These are phyloP conservation scores for Chaetodon auriga DNA, from an alignment of 2,113 vertebrate species.

Conservation along the genomic window DNA sequence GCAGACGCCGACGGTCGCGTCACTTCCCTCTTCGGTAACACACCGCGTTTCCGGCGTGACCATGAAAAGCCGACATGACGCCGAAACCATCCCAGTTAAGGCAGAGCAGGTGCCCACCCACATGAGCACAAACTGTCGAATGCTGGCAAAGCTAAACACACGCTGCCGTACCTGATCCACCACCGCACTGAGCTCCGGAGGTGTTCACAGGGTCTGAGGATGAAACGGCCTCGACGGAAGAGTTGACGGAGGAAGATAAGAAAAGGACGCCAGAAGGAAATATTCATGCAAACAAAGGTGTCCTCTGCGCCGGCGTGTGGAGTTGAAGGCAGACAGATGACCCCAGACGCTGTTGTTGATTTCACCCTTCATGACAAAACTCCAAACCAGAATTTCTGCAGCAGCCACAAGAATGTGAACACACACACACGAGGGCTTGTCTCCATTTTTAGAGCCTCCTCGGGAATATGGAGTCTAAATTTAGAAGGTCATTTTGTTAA, in stretches of 20 bases:
- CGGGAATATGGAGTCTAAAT: slow-evolving; percentile 64
- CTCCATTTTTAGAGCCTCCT: slow-evolving; percentile 72
- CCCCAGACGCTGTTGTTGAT: not conserved
- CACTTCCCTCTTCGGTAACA: slow-evolving; percentile 24
- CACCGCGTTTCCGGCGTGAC: slow-evolving; percentile 6
- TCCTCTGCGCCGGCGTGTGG: not conserved
- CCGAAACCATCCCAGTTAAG: slow-evolving; percentile 2
- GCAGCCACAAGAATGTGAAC: slow-evolving; percentile 38
- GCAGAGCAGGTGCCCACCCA: slow-evolving; percentile 22
- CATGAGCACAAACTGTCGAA: slow-evolving; percentile 7
- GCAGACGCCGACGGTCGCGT: not conserved
- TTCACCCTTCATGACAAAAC: slow-evolving; percentile 23
- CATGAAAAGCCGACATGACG: not conserved
- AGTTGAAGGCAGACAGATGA: not conserved
- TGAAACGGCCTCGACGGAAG: not conserved
- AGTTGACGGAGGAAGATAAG: not conserved
- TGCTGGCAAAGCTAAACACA: not conserved
- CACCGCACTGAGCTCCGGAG: not conserved
- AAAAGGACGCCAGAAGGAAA: slow-evolving; percentile 2
- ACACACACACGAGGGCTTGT: not conserved
- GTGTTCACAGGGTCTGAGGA: not conserved
- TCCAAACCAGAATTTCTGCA: slow-evolving; percentile 29
- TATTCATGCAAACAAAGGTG: slow-evolving; percentile 12
- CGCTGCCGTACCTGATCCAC: not conserved
- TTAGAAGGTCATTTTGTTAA: slow-evolving; percentile 74